Conservation (phyloP, 2,888 invertebrate genomes). For the Lasioglossum oenotherae region DNA sequence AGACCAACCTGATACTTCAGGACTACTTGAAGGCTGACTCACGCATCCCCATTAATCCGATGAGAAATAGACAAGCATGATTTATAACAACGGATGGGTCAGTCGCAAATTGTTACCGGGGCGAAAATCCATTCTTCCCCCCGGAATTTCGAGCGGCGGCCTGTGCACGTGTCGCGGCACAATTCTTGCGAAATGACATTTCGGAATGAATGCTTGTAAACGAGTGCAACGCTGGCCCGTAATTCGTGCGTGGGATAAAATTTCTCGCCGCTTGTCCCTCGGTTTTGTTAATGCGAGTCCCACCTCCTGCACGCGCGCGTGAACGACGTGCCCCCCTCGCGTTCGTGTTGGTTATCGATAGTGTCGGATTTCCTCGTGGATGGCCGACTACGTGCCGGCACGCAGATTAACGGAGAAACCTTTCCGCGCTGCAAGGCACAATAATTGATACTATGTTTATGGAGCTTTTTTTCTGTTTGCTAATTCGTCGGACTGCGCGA, state of each 20-base stretch:
- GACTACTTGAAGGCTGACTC: background rate
- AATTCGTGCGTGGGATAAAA: conserved; percentile 60
- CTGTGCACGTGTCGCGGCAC: conserved; percentile 23
- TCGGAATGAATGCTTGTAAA: conserved; percentile 43
- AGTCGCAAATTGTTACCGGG: conserved; percentile 28
- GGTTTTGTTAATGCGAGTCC: conserved; percentile 47
- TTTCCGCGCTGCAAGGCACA: conserved; percentile 4
- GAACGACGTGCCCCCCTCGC: background rate
- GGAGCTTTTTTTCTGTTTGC: background rate
- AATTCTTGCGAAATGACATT: conserved; percentile 59
- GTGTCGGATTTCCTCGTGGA: conserved; percentile 21
- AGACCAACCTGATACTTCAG: background rate
- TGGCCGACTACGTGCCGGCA: conserved; percentile 23
- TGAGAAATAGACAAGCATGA: background rate
- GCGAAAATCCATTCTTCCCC: conserved; percentile 38
- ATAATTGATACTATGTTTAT: conserved; percentile 6
- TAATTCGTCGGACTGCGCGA: background rate
- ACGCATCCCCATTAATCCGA: background rate
- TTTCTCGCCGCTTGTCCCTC: conserved; percentile 41
- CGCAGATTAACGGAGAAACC: conserved; percentile 14
- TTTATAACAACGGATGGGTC: background rate
- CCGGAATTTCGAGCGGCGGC: conserved; percentile 32
- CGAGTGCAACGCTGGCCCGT: conserved; percentile 52
- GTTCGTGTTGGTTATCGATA: conserved; percentile 38
- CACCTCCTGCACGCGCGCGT: background rate